These are phyloP conservation scores for Orbicella faveolata DNA, from an alignment of 64 coral and sea anemone genomes.

Conservation along the genomic window DNA sequence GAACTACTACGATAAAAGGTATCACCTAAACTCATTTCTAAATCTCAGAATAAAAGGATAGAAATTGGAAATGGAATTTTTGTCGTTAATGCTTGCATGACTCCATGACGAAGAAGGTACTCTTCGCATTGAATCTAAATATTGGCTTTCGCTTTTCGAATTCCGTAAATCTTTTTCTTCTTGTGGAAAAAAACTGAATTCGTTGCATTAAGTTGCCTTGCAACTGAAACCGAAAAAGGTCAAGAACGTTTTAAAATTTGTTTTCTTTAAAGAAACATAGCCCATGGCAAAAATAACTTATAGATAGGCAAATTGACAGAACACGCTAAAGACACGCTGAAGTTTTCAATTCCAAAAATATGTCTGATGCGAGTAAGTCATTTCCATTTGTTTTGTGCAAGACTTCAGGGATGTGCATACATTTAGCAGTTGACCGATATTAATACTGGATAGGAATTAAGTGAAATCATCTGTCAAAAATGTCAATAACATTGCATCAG, in stretches of 20 bases:
- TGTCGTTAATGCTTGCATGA: neutral
- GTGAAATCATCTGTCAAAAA: constrained; percentile 2
- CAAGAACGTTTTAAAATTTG: neutral
- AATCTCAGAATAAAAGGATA: neutral
- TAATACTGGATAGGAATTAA: neutral
- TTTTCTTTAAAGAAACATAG: neutral
- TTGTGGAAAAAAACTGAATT: neutral
- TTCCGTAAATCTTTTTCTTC: neutral
- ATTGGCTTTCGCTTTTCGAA: constrained; percentile 34
- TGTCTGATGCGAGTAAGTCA: neutral
- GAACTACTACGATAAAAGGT: neutral
- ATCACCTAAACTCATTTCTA: neutral
- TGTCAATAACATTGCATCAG: neutral
- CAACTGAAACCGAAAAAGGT: neutral
- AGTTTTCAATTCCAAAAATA: constrained; percentile 21
- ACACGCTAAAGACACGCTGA: too few species aligned
- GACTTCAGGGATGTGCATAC: neutral
- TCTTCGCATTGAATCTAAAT: neutral
- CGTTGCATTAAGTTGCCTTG: neutral
- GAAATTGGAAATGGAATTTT: neutral
- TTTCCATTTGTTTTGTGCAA: neutral
- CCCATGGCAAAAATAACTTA: neutral
- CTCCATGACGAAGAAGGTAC: neutral
- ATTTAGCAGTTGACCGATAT: neutral
- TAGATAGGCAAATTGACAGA: neutral